phyloP scores from a whole-genome alignment of 2,797 vertebrate genomes.

The Eupleurogrammus muticus region DNA sequence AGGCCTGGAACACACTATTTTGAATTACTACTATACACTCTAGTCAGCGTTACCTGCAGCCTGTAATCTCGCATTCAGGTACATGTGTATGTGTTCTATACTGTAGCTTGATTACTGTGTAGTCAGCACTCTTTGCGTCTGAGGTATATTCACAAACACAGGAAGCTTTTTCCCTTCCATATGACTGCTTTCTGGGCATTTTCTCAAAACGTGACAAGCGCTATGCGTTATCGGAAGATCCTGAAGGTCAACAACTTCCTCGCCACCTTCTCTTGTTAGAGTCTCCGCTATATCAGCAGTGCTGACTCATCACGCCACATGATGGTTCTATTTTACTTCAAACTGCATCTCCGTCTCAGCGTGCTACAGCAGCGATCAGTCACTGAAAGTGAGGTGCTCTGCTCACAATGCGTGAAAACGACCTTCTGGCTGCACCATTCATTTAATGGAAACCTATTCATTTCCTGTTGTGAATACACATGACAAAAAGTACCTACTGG shows the following conservation, averaged over 20 bases:
- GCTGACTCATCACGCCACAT: slow-evolving; percentile 52
- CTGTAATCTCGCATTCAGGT: slow-evolving; percentile 56
- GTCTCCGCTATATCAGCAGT: slow-evolving; percentile 40
- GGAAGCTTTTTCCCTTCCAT: slow-evolving; percentile 19
- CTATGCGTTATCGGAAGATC: slow-evolving; percentile 24
- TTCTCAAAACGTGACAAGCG: slow-evolving; percentile 7
- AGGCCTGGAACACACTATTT: slow-evolving; percentile 54
- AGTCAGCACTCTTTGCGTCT: slow-evolving; percentile 46
- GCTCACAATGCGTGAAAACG: slow-evolving; percentile 12
- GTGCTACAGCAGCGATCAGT: slow-evolving; percentile 3
- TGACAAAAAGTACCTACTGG: not conserved
- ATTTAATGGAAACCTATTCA: slow-evolving; percentile 6
- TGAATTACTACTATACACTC: slow-evolving; percentile 76
- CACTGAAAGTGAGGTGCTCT: not conserved
- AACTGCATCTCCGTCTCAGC: slow-evolving; percentile 20
- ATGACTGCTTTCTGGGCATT: slow-evolving; percentile 24
- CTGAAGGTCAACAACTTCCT: slow-evolving; percentile 56
- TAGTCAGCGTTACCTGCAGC: slow-evolving; percentile 66
- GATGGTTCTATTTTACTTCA: slow-evolving; percentile 44
- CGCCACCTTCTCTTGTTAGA: slow-evolving; percentile 7
- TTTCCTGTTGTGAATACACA: not conserved
- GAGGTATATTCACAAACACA: slow-evolving; percentile 21
- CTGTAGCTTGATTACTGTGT: slow-evolving; percentile 40
- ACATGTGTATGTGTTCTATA: slow-evolving; percentile 14
- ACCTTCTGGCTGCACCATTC: slow-evolving; percentile 2